Conservation (phyloP, 2,888 invertebrate genomes). For the Altica lythri region DNA sequence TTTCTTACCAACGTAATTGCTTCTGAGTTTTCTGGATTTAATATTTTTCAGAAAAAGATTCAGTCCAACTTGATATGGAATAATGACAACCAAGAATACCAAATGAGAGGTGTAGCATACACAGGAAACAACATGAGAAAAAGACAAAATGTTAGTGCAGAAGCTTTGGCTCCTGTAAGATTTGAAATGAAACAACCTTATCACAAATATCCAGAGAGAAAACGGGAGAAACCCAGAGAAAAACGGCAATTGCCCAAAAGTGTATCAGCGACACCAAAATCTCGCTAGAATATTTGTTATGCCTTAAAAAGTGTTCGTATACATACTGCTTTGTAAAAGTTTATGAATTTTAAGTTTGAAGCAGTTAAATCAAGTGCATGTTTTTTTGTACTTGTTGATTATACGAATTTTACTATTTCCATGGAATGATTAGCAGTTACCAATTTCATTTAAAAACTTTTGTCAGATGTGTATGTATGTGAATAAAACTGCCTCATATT, state of each 20-base stretch:
- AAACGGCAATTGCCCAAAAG: constrained; percentile 42
- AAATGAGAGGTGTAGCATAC: constrained; percentile 96
- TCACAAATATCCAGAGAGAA: constrained; percentile 53
- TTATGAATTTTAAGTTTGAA: too few species aligned
- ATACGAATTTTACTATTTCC: too few species aligned
- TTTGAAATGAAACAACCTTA: constrained; percentile 54
- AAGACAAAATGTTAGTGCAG: constrained; percentile 58
- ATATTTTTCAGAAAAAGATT: constrained; percentile 72
- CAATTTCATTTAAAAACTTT: too few species aligned
- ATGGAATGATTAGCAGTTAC: too few species aligned
- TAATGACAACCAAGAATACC: constrained; percentile 98
- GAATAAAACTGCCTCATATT: not conserved
- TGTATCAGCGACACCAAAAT: constrained; percentile 44
- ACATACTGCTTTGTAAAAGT: not conserved
- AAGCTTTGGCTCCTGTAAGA: constrained; percentile 45
- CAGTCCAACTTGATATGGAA: constrained; percentile 95
- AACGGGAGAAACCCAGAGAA: constrained; percentile 40
- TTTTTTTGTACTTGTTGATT: too few species aligned
- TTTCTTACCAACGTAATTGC: not conserved
- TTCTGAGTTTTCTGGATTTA: not conserved
- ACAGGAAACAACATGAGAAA: constrained; percentile 98
- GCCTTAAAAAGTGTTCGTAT: constrained; percentile 17
- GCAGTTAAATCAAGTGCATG: too few species aligned
- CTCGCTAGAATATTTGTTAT: constrained; percentile 34
- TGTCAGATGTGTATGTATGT: not conserved